Conservation (phyloP, 2,888 invertebrate species). For the Cryptocephalus primarius region DNA sequence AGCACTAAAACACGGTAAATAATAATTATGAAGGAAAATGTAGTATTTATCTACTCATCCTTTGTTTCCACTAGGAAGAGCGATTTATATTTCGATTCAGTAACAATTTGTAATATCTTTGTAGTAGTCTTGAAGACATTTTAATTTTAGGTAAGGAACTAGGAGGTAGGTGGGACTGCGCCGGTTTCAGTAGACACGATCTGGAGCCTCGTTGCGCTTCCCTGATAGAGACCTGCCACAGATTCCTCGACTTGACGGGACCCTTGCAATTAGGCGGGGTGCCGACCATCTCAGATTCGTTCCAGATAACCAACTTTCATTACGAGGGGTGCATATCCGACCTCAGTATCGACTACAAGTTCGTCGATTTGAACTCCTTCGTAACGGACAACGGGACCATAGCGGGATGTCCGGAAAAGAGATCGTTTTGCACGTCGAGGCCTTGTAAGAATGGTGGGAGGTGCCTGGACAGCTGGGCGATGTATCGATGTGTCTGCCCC, state of each 20-base stretch:
- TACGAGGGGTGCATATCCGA: conserved; percentile 89
- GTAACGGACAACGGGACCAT: conserved; percentile 85
- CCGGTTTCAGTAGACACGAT: conserved; percentile 61
- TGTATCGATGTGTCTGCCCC: conserved; percentile 23
- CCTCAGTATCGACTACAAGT: conserved; percentile 72
- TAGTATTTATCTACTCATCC: no score
- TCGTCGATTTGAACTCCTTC: conserved; percentile 78
- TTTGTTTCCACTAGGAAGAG: no score
- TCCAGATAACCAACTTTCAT: conserved; percentile 68
- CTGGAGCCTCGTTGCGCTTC: conserved; percentile 65
- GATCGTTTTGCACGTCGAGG: conserved; percentile 67
- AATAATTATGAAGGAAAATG: no score
- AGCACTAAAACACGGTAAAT: conserved; percentile 33
- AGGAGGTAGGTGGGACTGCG: conserved; percentile 70
- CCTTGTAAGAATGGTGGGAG: conserved; percentile 84
- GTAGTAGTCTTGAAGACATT: conserved; percentile 6
- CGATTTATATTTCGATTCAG: no score
- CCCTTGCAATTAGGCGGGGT: conserved; percentile 66
- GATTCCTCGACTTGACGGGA: conserved; percentile 83
- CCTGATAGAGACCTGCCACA: conserved; percentile 69
- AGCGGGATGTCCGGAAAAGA: conserved; percentile 79
- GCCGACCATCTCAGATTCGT: conserved; percentile 68
- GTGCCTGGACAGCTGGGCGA: conserved; percentile 82
- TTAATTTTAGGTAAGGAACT: conserved; percentile 46
- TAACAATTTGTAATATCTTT: no score